Conservation (phyloP, 2,888 invertebrate genomes). For the Sericinus montela region DNA sequence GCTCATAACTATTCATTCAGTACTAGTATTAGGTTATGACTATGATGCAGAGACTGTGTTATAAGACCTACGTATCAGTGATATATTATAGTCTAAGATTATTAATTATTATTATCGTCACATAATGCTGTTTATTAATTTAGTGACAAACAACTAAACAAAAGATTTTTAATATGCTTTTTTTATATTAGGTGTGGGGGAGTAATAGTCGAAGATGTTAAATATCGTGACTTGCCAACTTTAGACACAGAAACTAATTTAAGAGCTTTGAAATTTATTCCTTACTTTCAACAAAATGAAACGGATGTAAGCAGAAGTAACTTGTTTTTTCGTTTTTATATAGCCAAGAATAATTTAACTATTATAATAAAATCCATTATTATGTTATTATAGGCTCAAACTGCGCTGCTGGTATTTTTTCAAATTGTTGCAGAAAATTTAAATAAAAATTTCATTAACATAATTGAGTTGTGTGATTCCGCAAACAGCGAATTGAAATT, state of each 20-base stretch:
- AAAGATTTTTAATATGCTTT: too few relatives aligned
- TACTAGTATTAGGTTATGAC: too few relatives aligned
- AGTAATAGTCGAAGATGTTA: slow-evolving; percentile 35
- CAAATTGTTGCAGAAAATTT: slow-evolving; percentile 41
- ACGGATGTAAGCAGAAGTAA: slow-evolving; percentile 31
- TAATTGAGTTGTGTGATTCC: slow-evolving; percentile 28
- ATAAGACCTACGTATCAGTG: too few relatives aligned
- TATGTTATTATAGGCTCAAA: slow-evolving; percentile 28
- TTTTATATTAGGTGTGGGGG: slow-evolving; percentile 45
- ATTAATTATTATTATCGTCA: too few relatives aligned
- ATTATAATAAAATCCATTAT: background rate
- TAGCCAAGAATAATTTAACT: too few relatives aligned
- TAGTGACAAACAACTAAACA: too few relatives aligned
- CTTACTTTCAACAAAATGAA: slow-evolving; percentile 26
- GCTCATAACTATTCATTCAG: too few relatives aligned
- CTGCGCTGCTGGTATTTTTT: slow-evolving; percentile 27
- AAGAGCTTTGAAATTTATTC: slow-evolving; percentile 36
- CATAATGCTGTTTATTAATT: too few relatives aligned
- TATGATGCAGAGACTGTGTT: too few relatives aligned
- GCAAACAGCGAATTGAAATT: slow-evolving; percentile 19
- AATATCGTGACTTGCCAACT: slow-evolving; percentile 31
- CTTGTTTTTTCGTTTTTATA: too few relatives aligned
- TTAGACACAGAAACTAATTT: slow-evolving; percentile 21
- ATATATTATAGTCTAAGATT: too few relatives aligned
- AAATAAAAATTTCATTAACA: slow-evolving; percentile 28